Base-by-base conservation (phyloP, 2,113 vertebrate species). In the Cyprinus carpio region DNA sequence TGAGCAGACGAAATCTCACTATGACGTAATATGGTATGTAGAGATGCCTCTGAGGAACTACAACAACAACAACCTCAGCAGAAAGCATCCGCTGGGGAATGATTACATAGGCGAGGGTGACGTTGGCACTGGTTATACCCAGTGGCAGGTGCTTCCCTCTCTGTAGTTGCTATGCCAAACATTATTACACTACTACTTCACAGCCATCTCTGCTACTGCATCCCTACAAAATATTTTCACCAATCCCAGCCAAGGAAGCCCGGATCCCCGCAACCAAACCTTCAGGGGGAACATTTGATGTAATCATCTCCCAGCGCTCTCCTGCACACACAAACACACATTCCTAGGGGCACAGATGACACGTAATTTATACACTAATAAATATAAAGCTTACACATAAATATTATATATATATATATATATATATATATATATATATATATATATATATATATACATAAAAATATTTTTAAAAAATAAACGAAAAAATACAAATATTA, bases 271-370 rank as follows among this genome's bases (percentile, higher is more conserved):
- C 25, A 51, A 81, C 58, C 15, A 64, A 80, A 4, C 58, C 37
- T 46, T 46, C 58, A 81, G 78, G 60, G 58, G n/a, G 37, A 46
- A 64, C 18, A 4, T 81, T 80, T 80, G 23, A 80, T 80, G 77
- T 80, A 62, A 46, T 80, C 77, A 43, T 13, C 77, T 34, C 77
- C 37, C 15, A 43, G 34, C n/a, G 7, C 77, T 62, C 23, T 62
- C 27, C 23, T 80, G 34, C n/a, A 31, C 15, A 81, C 18, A 81
- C 43, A 81, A 65, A 69, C 62, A 46, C 16, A 51, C 79, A 20
- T 49, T 81, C 62, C 62, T 67, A 11, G 2, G 62, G 62, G 43
- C 60, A 81, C 25, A 15, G 6, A 11, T 0, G 12, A 46, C 56
- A 62, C 12, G 58, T 62, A 15, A 51, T 51, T 15, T 51, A 1